phyloP scores from a whole-genome alignment of 2,113 vertebrate species.

The Melanocharis versteri region DNA sequence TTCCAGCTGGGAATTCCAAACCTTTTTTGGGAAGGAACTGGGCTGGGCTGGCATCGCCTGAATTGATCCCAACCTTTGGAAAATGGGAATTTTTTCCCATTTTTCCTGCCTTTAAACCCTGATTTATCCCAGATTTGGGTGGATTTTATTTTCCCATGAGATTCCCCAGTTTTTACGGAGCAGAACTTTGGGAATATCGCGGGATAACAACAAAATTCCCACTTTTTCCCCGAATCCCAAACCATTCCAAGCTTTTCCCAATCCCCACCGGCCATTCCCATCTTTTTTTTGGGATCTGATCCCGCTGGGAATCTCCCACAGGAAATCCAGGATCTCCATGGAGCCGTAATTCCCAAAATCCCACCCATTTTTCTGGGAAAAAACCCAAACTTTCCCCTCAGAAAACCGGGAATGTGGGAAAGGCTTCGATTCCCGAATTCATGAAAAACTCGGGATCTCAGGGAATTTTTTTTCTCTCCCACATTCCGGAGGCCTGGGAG shows the following conservation, averaged over 20 bases:
- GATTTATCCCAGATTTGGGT: too few relatives aligned
- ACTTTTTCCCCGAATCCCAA: neutral
- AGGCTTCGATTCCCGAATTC: neutral
- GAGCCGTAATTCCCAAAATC: neutral
- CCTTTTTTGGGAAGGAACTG: too few relatives aligned
- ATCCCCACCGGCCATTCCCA: neutral
- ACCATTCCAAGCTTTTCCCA: neutral
- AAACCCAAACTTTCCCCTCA: neutral
- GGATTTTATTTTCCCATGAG: neutral
- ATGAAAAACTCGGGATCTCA: neutral
- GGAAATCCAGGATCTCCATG: neutral
- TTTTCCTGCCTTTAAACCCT: too few relatives aligned
- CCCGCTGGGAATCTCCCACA: neutral
- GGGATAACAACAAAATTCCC: neutral
- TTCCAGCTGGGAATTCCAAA: too few relatives aligned
- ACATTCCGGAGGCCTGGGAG: neutral
- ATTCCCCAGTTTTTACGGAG: neutral
- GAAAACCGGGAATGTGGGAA: neutral
- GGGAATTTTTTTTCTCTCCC: neutral
- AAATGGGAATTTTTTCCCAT: too few relatives aligned
- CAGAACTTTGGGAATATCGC: neutral
- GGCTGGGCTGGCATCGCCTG: too few relatives aligned
- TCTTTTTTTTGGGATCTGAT: neutral
- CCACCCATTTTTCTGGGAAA: neutral
- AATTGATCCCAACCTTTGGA: too few relatives aligned